Conservation (phyloP, 2,113 vertebrate species). For the Vulpes lagopus region DNA sequence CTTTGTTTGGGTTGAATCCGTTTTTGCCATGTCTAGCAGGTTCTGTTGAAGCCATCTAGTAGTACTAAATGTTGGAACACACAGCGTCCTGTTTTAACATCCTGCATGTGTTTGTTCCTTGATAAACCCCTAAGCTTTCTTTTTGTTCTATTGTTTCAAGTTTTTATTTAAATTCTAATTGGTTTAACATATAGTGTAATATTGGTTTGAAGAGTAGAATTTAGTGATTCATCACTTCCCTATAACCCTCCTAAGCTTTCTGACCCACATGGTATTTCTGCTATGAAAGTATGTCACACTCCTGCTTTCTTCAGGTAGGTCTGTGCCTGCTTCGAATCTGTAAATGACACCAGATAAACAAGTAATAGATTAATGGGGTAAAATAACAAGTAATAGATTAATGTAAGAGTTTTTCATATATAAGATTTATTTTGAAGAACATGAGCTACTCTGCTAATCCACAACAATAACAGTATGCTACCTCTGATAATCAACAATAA, state of each 20-base stretch:
- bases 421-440: neutral
- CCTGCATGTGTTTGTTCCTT: neutral
- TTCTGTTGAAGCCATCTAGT: neutral
- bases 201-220: neutral
- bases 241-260: neutral
- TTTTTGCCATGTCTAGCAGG: neutral
- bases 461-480: neutral
- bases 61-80: neutral
- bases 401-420: neutral
- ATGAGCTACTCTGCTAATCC: neutral
- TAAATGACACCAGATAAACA: neutral
- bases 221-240: neutral
- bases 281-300: neutral
- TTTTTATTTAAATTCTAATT: neutral
- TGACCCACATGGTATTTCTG: neutral
- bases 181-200: neutral
- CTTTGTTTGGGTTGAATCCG: neutral
- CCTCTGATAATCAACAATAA: neutral
- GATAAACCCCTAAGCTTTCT: neutral
- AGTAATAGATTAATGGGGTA: neutral
- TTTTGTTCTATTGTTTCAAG: neutral
- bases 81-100: neutral
- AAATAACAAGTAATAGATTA: neutral
- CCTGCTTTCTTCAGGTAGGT: neutral
- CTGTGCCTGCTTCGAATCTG: neutral